A percentile compares a stretch with the other conserved stretches of the same genome.
These are phyloP conservation scores for Alosa sapidissima DNA, from an alignment of 2,797 vertebrate species.

Conservation along the genomic window DNA sequence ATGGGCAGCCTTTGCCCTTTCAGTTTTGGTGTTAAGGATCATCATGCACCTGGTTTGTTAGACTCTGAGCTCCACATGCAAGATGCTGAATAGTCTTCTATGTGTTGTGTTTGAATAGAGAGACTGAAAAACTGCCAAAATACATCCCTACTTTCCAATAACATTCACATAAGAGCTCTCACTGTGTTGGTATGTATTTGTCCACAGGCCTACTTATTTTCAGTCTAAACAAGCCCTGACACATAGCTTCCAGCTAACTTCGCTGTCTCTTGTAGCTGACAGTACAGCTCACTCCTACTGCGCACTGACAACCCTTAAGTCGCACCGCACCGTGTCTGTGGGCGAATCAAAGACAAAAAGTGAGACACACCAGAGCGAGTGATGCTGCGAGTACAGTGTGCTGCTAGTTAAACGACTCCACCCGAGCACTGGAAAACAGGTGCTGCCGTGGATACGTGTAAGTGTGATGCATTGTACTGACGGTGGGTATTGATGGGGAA, in stretches of 20 bases:
- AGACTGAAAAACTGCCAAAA: neutral
- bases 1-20: neutral
- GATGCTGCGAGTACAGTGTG: neutral
- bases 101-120: neutral
- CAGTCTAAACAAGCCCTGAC: neutral
- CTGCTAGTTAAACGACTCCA: neutral
- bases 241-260: neutral
- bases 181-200: neutral
- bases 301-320: neutral
- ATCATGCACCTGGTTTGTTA: neutral
- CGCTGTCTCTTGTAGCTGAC: neutral
- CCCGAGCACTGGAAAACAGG: neutral
- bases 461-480: neutral
- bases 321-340: neutral
- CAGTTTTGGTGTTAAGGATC: neutral
- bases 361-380: neutral
- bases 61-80: too few relatives aligned
- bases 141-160: neutral
- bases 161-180: neutral
- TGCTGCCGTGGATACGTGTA: neutral
- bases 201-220: neutral
- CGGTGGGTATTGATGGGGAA: constrained; percentile 16
- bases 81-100: neutral
- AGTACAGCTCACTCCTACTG: neutral
- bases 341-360: neutral